These are phyloP conservation scores for Heliconius himera DNA, from an alignment of 1,140 invertebrate species.

Conservation along the genomic window DNA sequence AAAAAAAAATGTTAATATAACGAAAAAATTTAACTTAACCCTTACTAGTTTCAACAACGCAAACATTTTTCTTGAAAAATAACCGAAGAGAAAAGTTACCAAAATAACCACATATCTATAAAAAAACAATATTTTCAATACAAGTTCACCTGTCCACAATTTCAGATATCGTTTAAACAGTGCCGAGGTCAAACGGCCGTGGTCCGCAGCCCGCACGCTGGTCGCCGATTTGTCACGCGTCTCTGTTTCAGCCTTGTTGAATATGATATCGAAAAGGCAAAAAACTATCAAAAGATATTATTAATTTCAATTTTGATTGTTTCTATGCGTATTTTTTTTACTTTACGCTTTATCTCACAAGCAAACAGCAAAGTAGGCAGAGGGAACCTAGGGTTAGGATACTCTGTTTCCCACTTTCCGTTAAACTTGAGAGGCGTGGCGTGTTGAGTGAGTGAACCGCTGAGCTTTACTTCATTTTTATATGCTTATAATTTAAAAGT, in stretches of 20 bases:
- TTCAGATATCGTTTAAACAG: conserved; percentile 11
- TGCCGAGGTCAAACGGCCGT: conserved; percentile 4
- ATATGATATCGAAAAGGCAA: not conserved
- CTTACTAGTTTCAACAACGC: no score
- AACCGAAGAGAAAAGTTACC: not conserved
- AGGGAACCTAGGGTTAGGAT: no score
- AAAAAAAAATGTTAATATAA: no score
- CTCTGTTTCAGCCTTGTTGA: conserved; percentile 10
- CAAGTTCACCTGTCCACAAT: conserved; percentile 10
- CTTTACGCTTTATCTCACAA: no score
- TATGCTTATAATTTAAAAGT: no score
- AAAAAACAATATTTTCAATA: not conserved
- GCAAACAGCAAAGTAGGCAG: no score
- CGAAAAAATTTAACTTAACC: no score
- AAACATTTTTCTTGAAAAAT: not conserved
- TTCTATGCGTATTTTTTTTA: not conserved
- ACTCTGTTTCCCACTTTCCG: no score
- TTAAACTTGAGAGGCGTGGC: no score
- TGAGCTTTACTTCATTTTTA: no score
- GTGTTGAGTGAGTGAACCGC: no score
- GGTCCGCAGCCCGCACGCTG: not conserved
- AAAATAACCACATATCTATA: not conserved
- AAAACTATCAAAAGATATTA: not conserved
- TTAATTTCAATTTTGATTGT: not conserved
- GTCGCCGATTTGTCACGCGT: not conserved